Percentiles rank a stretch among this genome's conserved stretches.
These are phyloP conservation scores for Triplophysa siluroides DNA, from an alignment of 2,113 vertebrate genomes.

Conservation along the genomic window DNA sequence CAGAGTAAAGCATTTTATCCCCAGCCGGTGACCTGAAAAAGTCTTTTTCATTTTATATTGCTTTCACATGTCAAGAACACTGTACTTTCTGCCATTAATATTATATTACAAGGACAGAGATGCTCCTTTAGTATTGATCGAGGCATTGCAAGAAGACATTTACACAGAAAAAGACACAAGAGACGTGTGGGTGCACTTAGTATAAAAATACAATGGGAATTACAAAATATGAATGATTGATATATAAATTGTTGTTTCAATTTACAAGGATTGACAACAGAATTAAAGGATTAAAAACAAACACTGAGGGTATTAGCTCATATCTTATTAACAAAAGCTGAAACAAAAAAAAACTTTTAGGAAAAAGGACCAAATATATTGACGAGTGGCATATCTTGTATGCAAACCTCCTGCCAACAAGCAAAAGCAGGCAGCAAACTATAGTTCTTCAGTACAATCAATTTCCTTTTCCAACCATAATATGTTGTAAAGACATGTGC, in stretches of 20 bases:
- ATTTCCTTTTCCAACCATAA: no score
- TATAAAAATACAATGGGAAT: background rate
- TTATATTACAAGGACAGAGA: slow-evolving; percentile 31
- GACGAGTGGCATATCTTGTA: no score
- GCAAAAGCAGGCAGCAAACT: no score
- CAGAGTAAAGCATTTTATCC: slow-evolving; percentile 27
- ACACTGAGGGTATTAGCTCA: no score
- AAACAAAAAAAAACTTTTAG: no score
- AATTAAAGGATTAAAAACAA: no score
- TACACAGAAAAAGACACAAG: background rate
- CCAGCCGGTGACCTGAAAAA: slow-evolving; percentile 20
- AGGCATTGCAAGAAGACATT: slow-evolving; percentile 1
- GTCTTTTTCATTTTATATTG: background rate
- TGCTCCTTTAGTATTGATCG: background rate
- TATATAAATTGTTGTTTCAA: background rate
- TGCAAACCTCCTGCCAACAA: no score
- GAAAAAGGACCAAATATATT: no score
- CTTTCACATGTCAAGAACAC: slow-evolving; percentile 21
- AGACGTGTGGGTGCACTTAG: background rate
- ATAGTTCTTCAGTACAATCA: no score
- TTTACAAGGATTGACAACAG: no score
- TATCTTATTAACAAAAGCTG: no score
- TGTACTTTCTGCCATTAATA: slow-evolving; percentile 7
- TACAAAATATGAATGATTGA: background rate
- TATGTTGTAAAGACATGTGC: no score